These are phyloP conservation scores for Paramisgurnus dabryanus DNA, from an alignment of 2,113 vertebrate species.

Conservation along the genomic window DNA sequence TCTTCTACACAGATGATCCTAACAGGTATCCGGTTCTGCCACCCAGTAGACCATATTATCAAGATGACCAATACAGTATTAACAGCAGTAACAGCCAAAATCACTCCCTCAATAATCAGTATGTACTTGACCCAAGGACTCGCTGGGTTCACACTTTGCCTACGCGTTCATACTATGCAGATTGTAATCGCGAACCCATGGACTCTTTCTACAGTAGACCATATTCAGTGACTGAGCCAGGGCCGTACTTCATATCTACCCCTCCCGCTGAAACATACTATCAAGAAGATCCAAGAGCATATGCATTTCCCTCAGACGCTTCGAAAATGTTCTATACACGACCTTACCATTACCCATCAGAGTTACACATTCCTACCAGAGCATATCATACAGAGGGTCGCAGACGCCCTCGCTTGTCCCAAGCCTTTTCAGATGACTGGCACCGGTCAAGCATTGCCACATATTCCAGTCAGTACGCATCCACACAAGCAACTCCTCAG, in stretches of 20 bases:
- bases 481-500: slow-evolving; percentile 72
- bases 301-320: slow-evolving; percentile 66
- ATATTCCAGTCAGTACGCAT: slow-evolving; percentile 73
- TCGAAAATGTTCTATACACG: slow-evolving; percentile 78
- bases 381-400: slow-evolving; percentile 74
- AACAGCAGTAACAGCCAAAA: slow-evolving; percentile 73
- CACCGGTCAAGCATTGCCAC: slow-evolving; percentile 79
- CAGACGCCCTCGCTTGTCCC: slow-evolving; percentile 72
- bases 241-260: slow-evolving; percentile 77
- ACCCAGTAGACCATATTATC: slow-evolving; percentile 74
- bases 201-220: slow-evolving; percentile 69
- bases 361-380: slow-evolving; percentile 75
- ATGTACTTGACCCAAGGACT: slow-evolving; percentile 70
- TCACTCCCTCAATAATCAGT: slow-evolving; percentile 71
- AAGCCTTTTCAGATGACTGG: slow-evolving; percentile 83
- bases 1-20: slow-evolving; percentile 87
- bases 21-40: slow-evolving; percentile 72
- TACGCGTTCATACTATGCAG: slow-evolving; percentile 69
- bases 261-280: slow-evolving; percentile 69
- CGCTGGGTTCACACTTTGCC: slow-evolving; percentile 76
- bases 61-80: slow-evolving; percentile 75
- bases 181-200: slow-evolving; percentile 64
- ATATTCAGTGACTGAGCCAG: slow-evolving; percentile 75
- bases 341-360: slow-evolving; percentile 78
- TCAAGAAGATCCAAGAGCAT: slow-evolving; percentile 73